Percentiles rank a stretch among this genome's conserved stretches.
Evolutionary conservation across 2,888 invertebrate species (phyloP).

Genomic region (Phragmatobia fuliginosa): DNA sequence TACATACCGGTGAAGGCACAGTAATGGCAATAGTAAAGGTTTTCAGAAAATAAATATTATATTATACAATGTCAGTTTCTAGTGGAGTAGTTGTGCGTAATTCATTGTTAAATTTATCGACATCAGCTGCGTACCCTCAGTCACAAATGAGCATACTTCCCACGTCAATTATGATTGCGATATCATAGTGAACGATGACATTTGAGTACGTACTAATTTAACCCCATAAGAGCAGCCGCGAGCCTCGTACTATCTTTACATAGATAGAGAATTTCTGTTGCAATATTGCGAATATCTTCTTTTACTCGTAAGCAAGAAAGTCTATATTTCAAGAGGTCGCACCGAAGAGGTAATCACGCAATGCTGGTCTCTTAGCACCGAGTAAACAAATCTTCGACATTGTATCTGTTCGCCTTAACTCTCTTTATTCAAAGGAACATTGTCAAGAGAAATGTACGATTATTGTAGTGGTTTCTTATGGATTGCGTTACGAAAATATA

Average conservation of each 20-base stretch:
- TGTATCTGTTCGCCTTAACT: constrained; percentile 83
- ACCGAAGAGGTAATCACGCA: constrained; percentile 72
- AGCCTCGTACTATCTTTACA: constrained; percentile 68
- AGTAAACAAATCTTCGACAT: constrained; percentile 85
- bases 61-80: constrained; percentile 74
- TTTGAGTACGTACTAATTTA: constrained; percentile 81
- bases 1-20: constrained; percentile 37
- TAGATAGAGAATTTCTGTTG: constrained; percentile 64
- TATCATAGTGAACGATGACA: constrained; percentile 83
- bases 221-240: constrained; percentile 66
- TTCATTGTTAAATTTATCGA: constrained; percentile 82
- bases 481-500: constrained; percentile 84
- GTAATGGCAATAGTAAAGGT: constrained; percentile 46
- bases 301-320: constrained; percentile 67
- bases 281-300: constrained; percentile 61
- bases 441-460: constrained; percentile 85
- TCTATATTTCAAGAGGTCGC: constrained; percentile 66
- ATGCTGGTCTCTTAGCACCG: constrained; percentile 74
- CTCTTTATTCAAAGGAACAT: constrained; percentile 85
- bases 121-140: constrained; percentile 68
- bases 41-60: constrained; percentile 70
- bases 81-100: constrained; percentile 70
- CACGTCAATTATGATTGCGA: constrained; percentile 85
- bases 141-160: constrained; percentile 85
- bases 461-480: constrained; percentile 83